A percentile compares a stretch with the other conserved stretches of the same genome.
Evolutionary conservation across 2,113 vertebrate genomes (phyloP).

Genomic region (Lophochroa leadbeateri): DNA sequence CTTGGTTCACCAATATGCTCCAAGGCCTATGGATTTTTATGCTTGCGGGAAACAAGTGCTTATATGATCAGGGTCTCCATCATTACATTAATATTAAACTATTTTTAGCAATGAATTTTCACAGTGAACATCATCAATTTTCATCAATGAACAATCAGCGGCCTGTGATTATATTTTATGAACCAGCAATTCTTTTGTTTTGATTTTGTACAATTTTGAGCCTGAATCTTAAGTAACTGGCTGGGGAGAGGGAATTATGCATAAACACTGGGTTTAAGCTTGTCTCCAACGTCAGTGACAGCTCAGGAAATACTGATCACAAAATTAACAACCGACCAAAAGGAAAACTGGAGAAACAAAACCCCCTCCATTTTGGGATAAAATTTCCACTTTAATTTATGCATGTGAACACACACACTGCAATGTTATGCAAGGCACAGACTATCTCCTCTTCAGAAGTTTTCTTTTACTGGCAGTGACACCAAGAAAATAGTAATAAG

Average conservation of each 20-base stretch:
- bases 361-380: neutral
- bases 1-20: neutral
- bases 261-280: neutral
- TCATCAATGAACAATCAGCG: conserved; percentile 48
- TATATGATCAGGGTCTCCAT: neutral
- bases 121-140: conserved; percentile 20
- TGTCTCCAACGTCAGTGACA: neutral
- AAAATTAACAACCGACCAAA: neutral
- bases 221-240: neutral
- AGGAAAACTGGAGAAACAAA: neutral
- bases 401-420: neutral
- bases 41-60: neutral
- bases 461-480: neutral
- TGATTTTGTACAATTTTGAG: conserved; percentile 23
- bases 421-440: neutral
- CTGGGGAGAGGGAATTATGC: neutral
- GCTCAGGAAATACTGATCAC: neutral
- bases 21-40: neutral
- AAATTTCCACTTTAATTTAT: neutral
- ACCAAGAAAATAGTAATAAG: neutral
- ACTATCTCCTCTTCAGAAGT: neutral
- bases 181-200: conserved; percentile 45
- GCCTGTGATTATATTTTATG: conserved; percentile 35
- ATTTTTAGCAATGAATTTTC: neutral
- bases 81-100: conserved; percentile 19